These are phyloP conservation scores for Brachirus orientalis DNA, from an alignment of 2,113 vertebrate species.

Conservation along the genomic window DNA sequence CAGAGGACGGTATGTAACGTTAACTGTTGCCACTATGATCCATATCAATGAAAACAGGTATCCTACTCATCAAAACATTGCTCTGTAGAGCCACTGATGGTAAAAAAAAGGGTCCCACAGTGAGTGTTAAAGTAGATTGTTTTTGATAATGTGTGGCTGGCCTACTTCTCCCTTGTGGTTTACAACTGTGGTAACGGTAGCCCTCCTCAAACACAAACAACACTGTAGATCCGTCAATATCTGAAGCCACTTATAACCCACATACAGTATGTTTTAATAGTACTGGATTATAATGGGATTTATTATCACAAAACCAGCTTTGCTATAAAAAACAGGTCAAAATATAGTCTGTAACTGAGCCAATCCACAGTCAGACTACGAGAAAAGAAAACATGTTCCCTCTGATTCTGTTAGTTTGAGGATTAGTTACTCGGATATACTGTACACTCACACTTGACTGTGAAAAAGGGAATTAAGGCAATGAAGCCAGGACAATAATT, in stretches of 20 bases:
- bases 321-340: slow-evolving; percentile 16
- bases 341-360: slow-evolving; percentile 39
- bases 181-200: neutral
- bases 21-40: neutral
- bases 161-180: neutral
- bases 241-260: slow-evolving; percentile 6
- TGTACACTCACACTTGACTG: neutral
- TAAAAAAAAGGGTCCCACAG: neutral
- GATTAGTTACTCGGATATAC: slow-evolving; percentile 11
- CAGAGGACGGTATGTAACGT: neutral
- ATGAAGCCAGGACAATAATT: slow-evolving; percentile 1
- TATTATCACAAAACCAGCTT: slow-evolving; percentile 29
- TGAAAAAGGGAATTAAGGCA: neutral
- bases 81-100: neutral
- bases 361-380: neutral
- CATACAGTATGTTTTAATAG: neutral
- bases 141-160: neutral
- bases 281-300: slow-evolving; percentile 14
- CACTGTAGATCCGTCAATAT: slow-evolving; percentile 1
- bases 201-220: neutral
- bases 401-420: slow-evolving; percentile 6
- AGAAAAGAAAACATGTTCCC: neutral
- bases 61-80: neutral
- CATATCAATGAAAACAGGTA: neutral
- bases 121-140: slow-evolving; percentile 14